phyloP scores from a whole-genome alignment of 2,113 vertebrate genomes.

The Petroica traversi region DNA sequence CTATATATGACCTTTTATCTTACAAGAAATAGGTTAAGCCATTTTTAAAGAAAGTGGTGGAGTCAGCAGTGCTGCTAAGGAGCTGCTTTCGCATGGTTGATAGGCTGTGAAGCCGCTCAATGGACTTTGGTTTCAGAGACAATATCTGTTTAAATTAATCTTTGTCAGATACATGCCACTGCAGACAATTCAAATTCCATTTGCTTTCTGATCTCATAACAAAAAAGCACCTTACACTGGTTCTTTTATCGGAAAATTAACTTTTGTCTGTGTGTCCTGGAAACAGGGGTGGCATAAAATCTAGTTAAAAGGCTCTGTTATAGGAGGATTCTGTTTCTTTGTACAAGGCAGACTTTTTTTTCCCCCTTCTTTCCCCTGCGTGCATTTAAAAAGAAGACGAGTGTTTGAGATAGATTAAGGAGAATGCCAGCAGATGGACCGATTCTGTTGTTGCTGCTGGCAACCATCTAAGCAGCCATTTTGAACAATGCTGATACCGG shows the following conservation, averaged over 20 bases:
- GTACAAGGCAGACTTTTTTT: constrained; percentile 31
- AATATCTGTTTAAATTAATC: constrained; percentile 73
- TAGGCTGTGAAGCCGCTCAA: constrained; percentile 68
- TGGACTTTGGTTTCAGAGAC: constrained; percentile 72
- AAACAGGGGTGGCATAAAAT: constrained; percentile 60
- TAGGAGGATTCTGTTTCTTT: constrained; percentile 63
- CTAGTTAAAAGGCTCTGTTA: constrained; percentile 65
- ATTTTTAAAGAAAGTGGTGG: constrained; percentile 66
- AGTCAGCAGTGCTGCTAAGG: constrained; percentile 68
- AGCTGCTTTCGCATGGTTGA: constrained; percentile 61
- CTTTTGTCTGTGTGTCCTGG: constrained; percentile 63
- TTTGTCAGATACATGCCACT: constrained; percentile 67
- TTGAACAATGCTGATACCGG: constrained; percentile 63
- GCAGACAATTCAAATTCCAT: constrained; percentile 70
- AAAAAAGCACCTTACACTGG: constrained; percentile 62
- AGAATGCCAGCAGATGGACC: constrained; percentile 72
- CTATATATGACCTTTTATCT: constrained; percentile 67
- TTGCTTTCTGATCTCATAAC: constrained; percentile 69
- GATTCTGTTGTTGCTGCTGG: constrained; percentile 64
- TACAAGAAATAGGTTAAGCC: constrained; percentile 65
- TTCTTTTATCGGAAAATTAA: constrained; percentile 71
- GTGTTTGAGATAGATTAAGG: constrained; percentile 71
- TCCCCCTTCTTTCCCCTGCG: background rate
- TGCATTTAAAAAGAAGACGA: constrained; percentile 62
- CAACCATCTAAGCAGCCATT: constrained; percentile 70